phyloP scores from a whole-genome alignment of 2,888 invertebrate species.

The Helleia helle region DNA sequence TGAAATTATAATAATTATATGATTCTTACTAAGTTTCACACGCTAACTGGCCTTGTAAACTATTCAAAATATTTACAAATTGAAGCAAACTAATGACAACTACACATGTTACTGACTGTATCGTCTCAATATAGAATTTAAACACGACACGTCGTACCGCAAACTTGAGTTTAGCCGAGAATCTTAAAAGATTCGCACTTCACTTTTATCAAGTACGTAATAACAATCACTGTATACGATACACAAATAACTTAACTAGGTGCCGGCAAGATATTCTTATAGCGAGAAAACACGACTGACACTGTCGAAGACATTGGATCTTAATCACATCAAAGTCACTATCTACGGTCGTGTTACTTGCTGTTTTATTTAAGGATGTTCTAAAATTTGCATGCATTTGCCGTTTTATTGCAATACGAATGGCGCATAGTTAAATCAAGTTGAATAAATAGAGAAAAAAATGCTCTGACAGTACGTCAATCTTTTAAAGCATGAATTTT shows the following conservation, averaged over 20 bases:
- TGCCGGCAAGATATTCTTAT: constrained; percentile 45
- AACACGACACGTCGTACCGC: constrained; percentile 26
- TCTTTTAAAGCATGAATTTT: constrained; percentile 34
- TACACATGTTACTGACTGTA: constrained; percentile 54
- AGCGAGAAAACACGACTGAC: constrained; percentile 32
- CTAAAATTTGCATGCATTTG: constrained; percentile 49
- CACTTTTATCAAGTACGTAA: constrained; percentile 33
- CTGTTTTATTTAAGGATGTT: constrained; percentile 45
- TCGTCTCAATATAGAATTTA: constrained; percentile 28
- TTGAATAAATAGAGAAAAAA: constrained; percentile 67
- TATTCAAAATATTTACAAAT: constrained; percentile 38
- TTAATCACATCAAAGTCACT: constrained; percentile 32
- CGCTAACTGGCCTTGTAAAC: constrained; percentile 14
- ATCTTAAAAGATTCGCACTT: constrained; percentile 25
- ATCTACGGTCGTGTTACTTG: constrained; percentile 35
- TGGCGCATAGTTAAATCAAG: constrained; percentile 68
- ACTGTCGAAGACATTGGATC: constrained; percentile 25
- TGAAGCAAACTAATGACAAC: constrained; percentile 30
- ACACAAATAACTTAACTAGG: constrained; percentile 39
- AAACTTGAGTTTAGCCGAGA: constrained; percentile 19
- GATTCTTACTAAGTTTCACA: constrained; percentile 9
- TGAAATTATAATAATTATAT: constrained; percentile 2
- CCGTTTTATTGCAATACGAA: constrained; percentile 60
- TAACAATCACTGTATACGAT: constrained; percentile 34
- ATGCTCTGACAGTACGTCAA: constrained; percentile 65